phyloP scores from a whole-genome alignment of 2,113 vertebrate species.

The Thinocorus orbignyianus region DNA sequence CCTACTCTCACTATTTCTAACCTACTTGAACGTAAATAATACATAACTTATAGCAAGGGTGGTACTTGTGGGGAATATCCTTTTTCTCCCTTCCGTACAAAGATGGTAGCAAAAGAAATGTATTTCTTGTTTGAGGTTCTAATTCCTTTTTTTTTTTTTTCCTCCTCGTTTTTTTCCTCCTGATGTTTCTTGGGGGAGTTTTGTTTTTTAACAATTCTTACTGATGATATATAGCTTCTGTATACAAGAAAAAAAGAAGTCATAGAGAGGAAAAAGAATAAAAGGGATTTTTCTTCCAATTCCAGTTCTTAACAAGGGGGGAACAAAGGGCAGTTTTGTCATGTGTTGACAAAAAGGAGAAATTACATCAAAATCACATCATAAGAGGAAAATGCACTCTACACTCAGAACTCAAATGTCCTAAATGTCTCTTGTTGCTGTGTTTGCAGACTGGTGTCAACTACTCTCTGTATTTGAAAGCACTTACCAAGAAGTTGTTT shows the following conservation, averaged over 20 bases:
- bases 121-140: neutral
- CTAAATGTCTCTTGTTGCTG: neutral
- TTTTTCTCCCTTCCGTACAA: neutral
- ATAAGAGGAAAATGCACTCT: neutral
- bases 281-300: neutral
- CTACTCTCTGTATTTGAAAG: neutral
- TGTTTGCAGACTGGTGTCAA: neutral
- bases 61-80: neutral
- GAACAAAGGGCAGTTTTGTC: neutral
- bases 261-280: accelerated
- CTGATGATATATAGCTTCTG: neutral
- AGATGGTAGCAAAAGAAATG: neutral
- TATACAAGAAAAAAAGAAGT: neutral
- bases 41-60: neutral
- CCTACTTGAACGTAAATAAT: neutral
- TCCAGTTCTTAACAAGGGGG: neutral
- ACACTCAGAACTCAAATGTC: neutral
- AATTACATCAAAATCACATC: neutral
- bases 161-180: neutral
- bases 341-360: neutral
- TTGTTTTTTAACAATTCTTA: neutral
- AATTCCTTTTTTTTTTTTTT: neutral
- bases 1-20: neutral
- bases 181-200: neutral
- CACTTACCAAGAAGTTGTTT: neutral